Conservation (phyloP, 1,140 invertebrate genomes). For the Zaprionus taronus region DNA sequence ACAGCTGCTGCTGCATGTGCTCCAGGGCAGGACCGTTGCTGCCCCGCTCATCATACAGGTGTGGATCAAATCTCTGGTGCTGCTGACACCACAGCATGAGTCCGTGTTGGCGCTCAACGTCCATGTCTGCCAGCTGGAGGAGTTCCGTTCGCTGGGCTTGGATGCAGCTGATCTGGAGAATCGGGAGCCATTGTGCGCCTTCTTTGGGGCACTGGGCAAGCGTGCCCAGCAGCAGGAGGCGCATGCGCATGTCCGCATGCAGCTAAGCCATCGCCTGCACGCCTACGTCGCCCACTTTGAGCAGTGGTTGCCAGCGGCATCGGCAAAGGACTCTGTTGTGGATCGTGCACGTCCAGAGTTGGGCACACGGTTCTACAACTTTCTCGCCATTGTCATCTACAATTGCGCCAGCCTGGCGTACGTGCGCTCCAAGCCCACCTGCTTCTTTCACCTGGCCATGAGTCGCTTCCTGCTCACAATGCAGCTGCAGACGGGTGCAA, state of each 20-base stretch:
- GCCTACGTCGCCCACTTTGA: conserved; percentile 74
- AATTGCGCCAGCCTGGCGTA: conserved; percentile 76
- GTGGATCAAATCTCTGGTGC: conserved; percentile 76
- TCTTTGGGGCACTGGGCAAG: conserved; percentile 68
- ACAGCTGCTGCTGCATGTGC: conserved; percentile 63
- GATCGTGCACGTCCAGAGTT: conserved; percentile 46
- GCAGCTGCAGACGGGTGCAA: conserved; percentile 67
- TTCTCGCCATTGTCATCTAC: conserved; percentile 81
- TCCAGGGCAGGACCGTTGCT: conserved; percentile 26
- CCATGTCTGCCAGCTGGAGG: conserved; percentile 53
- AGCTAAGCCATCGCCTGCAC: conserved; percentile 72
- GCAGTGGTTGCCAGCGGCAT: conserved; percentile 62
- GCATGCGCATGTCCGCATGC: conserved; percentile 51
- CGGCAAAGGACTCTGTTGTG: too few species aligned
- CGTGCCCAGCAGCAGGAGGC: conserved; percentile 54
- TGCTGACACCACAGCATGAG: conserved; percentile 66
- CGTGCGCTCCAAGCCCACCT: conserved; percentile 74
- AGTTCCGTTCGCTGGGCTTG: conserved; percentile 51
- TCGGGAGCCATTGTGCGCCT: conserved; percentile 75
- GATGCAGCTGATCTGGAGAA: conserved; percentile 47
- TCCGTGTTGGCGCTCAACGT: conserved; percentile 51
- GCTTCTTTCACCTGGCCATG: conserved; percentile 81
- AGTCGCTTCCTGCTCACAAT: conserved; percentile 73
- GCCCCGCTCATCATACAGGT: conserved; percentile 59
- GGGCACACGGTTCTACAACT: conserved; percentile 73